Evolutionary conservation across 1,140 invertebrate genomes (phyloP).

Genomic region (Drosophila kikkawai): DNA sequence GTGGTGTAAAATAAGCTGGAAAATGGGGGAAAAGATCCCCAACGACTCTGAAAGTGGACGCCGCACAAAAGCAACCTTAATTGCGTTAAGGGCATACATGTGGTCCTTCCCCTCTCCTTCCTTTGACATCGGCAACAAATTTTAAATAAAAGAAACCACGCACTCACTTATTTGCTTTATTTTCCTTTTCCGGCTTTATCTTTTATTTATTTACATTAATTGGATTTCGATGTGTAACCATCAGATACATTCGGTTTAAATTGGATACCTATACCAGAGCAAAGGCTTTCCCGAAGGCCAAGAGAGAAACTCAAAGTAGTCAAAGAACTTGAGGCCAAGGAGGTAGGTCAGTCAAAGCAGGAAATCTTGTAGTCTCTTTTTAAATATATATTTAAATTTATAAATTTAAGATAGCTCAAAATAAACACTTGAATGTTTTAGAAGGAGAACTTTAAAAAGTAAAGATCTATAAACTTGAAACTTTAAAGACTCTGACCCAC

Average conservation of each 20-base stretch:
- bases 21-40: background rate
- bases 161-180: slow-evolving; percentile 48
- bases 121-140: slow-evolving; percentile 37
- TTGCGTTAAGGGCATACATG: slow-evolving; percentile 71
- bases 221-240: slow-evolving; percentile 70
- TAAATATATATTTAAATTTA: background rate
- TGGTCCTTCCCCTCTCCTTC: background rate
- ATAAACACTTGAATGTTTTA: background rate
- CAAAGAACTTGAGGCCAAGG: slow-evolving; percentile 15
- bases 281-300: slow-evolving; percentile 13
- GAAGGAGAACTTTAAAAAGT: no score
- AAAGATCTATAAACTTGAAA: background rate
- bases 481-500: background rate
- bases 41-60: background rate
- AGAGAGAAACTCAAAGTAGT: slow-evolving; percentile 13
- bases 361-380: slow-evolving; percentile 3
- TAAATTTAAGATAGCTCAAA: background rate
- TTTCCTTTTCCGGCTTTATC: slow-evolving; percentile 36
- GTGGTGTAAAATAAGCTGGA: background rate
- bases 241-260: slow-evolving; percentile 42
- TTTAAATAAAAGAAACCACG: slow-evolving; percentile 73
- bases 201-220: slow-evolving; percentile 81
- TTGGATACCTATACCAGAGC: slow-evolving; percentile 23
- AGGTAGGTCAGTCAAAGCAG: background rate
- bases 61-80: slow-evolving; percentile 74